These are phyloP conservation scores for Microctenopoma lineatum DNA, from an alignment of 2,797 vertebrate genomes.

Conservation along the genomic window DNA sequence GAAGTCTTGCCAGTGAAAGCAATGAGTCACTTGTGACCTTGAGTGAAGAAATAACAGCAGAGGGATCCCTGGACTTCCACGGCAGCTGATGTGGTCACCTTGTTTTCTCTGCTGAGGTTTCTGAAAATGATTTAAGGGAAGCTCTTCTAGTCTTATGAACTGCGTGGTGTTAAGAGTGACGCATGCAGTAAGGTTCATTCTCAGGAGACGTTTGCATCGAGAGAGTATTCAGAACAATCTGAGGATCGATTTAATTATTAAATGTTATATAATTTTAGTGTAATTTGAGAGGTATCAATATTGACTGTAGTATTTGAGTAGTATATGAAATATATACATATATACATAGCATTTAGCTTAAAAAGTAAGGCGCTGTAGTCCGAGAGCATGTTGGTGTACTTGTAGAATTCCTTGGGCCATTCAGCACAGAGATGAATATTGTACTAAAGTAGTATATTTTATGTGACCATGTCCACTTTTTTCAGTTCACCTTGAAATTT, in stretches of 20 bases:
- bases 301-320: too few species aligned
- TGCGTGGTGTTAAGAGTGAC: constrained; percentile 58
- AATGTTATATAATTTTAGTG: too few species aligned
- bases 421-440: too few species aligned
- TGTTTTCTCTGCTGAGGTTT: constrained; percentile 80
- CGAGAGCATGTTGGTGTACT: too few species aligned
- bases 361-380: too few species aligned
- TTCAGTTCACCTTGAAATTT: constrained; percentile 37
- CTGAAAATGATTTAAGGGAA: constrained; percentile 78
- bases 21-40: constrained; percentile 78
- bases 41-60: constrained; percentile 74
- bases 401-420: too few species aligned
- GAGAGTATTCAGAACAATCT: constrained; percentile 22
- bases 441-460: too few species aligned
- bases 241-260: not conserved
- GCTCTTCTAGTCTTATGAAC: constrained; percentile 60
- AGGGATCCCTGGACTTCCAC: constrained; percentile 78
- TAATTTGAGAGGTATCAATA: too few species aligned
- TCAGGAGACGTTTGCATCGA: constrained; percentile 20
- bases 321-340: too few species aligned
- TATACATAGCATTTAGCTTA: too few species aligned
- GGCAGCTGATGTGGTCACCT: constrained; percentile 76
- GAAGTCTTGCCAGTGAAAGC: constrained; percentile 77
- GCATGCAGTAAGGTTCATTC: constrained; percentile 49
- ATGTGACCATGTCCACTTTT: constrained; percentile 9